Evolutionary conservation across 2,113 vertebrate genomes (phyloP).

Genomic region (Muntiacus reevesi): DNA sequence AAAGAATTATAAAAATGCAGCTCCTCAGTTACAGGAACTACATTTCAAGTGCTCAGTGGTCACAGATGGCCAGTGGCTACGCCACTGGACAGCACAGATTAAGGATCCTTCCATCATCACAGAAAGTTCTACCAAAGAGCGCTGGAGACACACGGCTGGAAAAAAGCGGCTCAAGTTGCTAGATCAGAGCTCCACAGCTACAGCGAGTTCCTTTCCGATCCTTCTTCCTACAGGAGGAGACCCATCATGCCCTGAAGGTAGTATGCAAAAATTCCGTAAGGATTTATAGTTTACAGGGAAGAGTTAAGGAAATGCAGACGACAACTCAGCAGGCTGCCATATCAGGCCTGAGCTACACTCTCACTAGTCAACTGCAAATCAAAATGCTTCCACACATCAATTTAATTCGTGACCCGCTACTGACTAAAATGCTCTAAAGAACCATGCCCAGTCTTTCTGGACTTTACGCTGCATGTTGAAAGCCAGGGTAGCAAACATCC

Average conservation of each 20-base stretch:
- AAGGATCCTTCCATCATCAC: neutral
- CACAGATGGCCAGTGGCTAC: neutral
- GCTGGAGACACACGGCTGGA: neutral
- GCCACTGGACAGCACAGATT: neutral
- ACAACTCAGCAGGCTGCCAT: neutral
- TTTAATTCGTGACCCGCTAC: neutral
- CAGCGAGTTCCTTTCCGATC: neutral
- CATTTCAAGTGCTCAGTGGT: neutral
- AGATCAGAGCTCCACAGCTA: neutral
- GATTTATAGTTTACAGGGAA: neutral
- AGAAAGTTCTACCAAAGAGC: neutral
- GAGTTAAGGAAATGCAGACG: neutral
- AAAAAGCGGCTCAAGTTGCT: neutral
- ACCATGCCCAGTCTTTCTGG: rapidly evolving
- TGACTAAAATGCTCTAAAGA: neutral
- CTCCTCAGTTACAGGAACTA: neutral
- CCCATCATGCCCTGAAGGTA: neutral
- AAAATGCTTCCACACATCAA: constrained; percentile 7
- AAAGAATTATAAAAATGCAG: neutral
- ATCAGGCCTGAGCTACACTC: neutral
- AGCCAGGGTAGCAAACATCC: neutral
- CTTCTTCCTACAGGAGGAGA: neutral
- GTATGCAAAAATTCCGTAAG: neutral
- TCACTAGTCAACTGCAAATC: neutral
- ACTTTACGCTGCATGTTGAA: neutral